Base-by-base conservation (phyloP, 1,140 invertebrate species). In the Doryteuthis pealeii region DNA sequence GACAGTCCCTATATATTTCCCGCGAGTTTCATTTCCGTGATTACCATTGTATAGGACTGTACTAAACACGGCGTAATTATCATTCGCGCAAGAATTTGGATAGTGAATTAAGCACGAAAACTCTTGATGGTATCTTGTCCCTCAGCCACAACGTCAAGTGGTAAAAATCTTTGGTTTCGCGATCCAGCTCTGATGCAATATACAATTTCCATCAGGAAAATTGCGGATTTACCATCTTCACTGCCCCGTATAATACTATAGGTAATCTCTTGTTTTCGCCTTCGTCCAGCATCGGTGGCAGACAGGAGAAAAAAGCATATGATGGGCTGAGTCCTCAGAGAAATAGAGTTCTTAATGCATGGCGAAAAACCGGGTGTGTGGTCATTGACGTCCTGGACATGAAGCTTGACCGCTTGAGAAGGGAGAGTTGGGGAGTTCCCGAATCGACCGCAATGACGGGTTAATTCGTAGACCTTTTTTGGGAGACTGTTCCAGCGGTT, bases 221-320 rank as follows among this genome's bases (percentile, higher is more conserved):
- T 92, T 58, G 89, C 89, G 86, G 98, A 98, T 65, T 90, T 90
- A 4, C 91, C 91, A n/a, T 92, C 91, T 62, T 93, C 92, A 87
- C 97, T 95, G 0, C 95, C 95, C 18, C 90, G 90, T 18, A 92
- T 89, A 4, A 98, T 90, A 2, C 92, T 92, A 85, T 97, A 98
- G 81, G 93, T 93, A 0, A 98, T 93, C 79, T 95, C 93, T 95
- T 95, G 88, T 98, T 98, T 0, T 94, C 84, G 0, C 95, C 95
- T 85, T 95, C 93, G 85, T 99, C n/a, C 96, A 0, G 91, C 91
- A 83, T 99, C 97, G 12, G 92, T 91, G 1, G 96, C 96, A 49
- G 81, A 77, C 1, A 91, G 81, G 72, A 84, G 75, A 31, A 87
- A 88, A 72, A 91, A 87, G 62, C 84, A 43, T 90, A n/a, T 90